Percentiles rank a stretch among this genome's conserved stretches.
Conservation (phyloP, 2,888 invertebrate species). For the Nymphalis polychloros region DNA sequence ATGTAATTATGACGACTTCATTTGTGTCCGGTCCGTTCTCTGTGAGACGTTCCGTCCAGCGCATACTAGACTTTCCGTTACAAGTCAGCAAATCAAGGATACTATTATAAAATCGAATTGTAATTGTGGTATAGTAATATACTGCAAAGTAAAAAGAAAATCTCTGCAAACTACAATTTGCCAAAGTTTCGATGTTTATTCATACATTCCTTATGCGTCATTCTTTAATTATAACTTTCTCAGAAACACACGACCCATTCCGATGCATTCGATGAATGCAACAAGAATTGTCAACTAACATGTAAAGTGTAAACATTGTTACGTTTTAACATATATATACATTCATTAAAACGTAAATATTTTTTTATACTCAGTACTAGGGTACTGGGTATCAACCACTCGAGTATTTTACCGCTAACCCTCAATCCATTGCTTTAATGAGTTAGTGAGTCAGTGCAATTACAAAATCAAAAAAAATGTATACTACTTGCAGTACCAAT, state of each 20-base stretch:
- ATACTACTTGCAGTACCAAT: too few species aligned
- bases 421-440: too few species aligned
- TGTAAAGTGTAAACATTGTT: too few species aligned
- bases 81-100: constrained; percentile 33
- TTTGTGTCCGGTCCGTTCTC: constrained; percentile 44
- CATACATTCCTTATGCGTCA: constrained; percentile 1
- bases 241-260: constrained; percentile 1
- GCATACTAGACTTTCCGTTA: constrained; percentile 42
- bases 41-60: constrained; percentile 45
- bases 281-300: too few species aligned
- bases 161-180: background rate
- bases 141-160: background rate
- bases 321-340: too few species aligned
- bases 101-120: constrained; percentile 10
- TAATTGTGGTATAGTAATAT: background rate
- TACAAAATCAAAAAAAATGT: too few species aligned
- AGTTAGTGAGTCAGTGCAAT: too few species aligned
- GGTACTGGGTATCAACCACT: too few species aligned
- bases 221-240: background rate
- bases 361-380: too few species aligned
- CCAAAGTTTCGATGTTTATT: background rate
- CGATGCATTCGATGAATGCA: background rate
- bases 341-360: too few species aligned
- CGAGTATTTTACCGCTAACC: too few species aligned
- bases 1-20: constrained; percentile 40